Evolutionary conservation across 2,797 vertebrate species (phyloP).

Genomic region (Corythornis leucogaster): DNA sequence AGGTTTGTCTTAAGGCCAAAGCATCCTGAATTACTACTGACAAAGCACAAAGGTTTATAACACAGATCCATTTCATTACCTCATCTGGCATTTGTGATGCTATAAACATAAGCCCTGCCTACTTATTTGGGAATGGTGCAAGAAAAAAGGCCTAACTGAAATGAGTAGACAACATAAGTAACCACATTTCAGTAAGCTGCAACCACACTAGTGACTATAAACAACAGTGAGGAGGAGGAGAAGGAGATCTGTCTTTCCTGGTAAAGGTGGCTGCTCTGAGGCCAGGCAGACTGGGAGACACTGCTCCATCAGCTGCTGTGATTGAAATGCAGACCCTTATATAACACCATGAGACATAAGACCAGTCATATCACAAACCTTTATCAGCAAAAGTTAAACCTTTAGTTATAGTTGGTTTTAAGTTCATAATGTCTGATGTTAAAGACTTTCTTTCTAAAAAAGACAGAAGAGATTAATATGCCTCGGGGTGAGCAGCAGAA

Average conservation of each 20-base stretch:
- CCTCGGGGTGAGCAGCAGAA: background rate
- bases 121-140: background rate
- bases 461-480: background rate
- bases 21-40: background rate
- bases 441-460: background rate
- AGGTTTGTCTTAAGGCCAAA: background rate
- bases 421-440: background rate
- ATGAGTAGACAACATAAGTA: background rate
- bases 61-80: background rate
- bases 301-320: background rate
- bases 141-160: background rate
- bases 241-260: background rate
- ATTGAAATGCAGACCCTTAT: background rate
- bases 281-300: background rate
- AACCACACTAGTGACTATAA: background rate
- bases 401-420: background rate
- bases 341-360: background rate
- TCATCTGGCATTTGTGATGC: background rate
- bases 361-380: background rate
- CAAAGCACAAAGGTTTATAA: background rate
- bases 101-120: background rate
- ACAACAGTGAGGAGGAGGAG: background rate
- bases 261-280: background rate
- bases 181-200: background rate
- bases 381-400: no score